Evolutionary conservation across 1,140 invertebrate species (phyloP).

Genomic region (Panonychus citri): DNA sequence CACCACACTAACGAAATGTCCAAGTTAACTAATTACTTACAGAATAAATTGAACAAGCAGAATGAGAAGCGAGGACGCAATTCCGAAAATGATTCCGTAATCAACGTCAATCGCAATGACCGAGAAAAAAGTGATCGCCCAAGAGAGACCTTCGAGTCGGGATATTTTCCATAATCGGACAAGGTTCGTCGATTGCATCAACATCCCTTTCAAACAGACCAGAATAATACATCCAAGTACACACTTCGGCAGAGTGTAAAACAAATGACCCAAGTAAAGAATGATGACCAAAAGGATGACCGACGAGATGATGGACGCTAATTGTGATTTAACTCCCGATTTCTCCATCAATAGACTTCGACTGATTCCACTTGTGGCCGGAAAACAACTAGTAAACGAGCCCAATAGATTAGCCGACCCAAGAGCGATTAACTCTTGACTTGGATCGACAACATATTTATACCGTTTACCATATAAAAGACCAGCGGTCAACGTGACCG

Average conservation of each 20-base stretch:
- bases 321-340: conserved; percentile 11
- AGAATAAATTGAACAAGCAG: conserved; percentile 22
- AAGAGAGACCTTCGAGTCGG: conserved; percentile 28
- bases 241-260: conserved; percentile 22
- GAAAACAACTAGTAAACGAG: conserved; percentile 61
- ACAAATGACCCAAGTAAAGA: conserved; percentile 25
- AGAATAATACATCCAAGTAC: conserved; percentile 28
- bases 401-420: conserved; percentile 21
- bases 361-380: conserved; percentile 55
- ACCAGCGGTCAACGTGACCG: conserved; percentile 74
- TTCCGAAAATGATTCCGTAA: conserved; percentile 26
- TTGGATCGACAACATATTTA: conserved; percentile 61
- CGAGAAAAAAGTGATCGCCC: conserved; percentile 29
- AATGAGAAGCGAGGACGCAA: conserved; percentile 27
- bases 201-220: conserved; percentile 26
- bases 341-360: conserved; percentile 27
- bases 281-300: conserved; percentile 28
- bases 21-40: not conserved
- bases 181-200: conserved; percentile 25
- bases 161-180: conserved; percentile 23
- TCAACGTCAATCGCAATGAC: conserved; percentile 30
- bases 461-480: conserved; percentile 67
- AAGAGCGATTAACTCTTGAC: conserved; percentile 44
- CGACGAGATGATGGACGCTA: conserved; percentile 27
- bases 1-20: not conserved